Percentiles rank a stretch among this genome's conserved stretches.
These are phyloP conservation scores for Siphamia tubifer DNA, from an alignment of 2,113 vertebrate genomes.

Conservation along the genomic window DNA sequence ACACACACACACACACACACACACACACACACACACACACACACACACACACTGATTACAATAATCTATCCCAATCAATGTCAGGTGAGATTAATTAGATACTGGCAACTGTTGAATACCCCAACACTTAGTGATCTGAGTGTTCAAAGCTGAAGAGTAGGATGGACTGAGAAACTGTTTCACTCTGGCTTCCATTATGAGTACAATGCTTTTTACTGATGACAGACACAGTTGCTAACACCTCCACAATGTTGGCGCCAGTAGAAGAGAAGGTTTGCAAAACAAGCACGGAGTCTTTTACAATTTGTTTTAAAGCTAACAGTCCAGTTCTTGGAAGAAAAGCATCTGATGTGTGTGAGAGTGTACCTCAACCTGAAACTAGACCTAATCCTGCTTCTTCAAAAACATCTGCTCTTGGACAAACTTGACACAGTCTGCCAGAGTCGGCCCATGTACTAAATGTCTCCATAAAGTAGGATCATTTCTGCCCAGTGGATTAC, in stretches of 20 bases:
- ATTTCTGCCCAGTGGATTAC: slow-evolving; percentile 56
- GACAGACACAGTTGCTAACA: not conserved
- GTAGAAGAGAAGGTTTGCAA: not conserved
- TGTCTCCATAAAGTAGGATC: slow-evolving; percentile 53
- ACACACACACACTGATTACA: no score
- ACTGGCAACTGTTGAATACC: no score
- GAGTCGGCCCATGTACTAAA: slow-evolving; percentile 11
- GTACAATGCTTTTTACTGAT: not conserved
- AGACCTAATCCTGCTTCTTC: slow-evolving; percentile 17
- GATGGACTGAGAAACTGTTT: not conserved
- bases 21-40: no score
- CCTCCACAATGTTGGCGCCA: not conserved
- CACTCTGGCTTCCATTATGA: not conserved
- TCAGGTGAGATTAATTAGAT: no score
- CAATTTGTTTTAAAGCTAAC: not conserved
- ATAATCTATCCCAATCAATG: no score
- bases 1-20: no score
- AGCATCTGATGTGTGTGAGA: not conserved
- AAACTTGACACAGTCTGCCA: slow-evolving; percentile 27
- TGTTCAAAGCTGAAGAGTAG: not conserved
- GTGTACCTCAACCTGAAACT: slow-evolving; percentile 23
- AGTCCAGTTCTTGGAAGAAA: slow-evolving; percentile 35
- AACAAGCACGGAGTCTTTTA: slow-evolving; percentile 20
- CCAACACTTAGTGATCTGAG: not conserved
- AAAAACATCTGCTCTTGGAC: slow-evolving; percentile 37